Evolutionary conservation across 2,113 vertebrate species (phyloP).

Genomic region (Philantomba maxwellii): DNA sequence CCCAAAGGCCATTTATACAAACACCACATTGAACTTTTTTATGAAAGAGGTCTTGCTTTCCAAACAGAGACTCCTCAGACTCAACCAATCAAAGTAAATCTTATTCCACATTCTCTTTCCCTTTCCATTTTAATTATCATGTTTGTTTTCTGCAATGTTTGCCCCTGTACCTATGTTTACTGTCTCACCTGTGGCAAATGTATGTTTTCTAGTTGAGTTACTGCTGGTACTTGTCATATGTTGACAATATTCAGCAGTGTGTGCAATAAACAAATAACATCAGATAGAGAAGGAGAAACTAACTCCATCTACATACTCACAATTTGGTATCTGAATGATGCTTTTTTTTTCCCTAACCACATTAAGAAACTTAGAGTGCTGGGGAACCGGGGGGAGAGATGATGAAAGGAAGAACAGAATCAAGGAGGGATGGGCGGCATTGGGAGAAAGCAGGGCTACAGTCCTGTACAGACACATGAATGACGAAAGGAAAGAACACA

Average conservation of each 20-base stretch:
- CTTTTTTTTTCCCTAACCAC: background rate
- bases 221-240: constrained; percentile 35
- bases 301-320: background rate
- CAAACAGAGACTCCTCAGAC: background rate
- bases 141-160: constrained; percentile 41
- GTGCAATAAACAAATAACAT: constrained; percentile 22
- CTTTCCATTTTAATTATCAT: background rate
- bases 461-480: background rate
- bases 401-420: background rate
- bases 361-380: background rate
- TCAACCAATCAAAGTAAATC: background rate
- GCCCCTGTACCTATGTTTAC: constrained; percentile 48
- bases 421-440: background rate
- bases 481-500: constrained; percentile 56
- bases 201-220: constrained; percentile 48
- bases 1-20: background rate
- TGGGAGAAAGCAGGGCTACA: constrained; percentile 9
- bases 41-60: background rate
- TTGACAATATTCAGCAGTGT: constrained; percentile 55
- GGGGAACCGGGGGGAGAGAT: background rate
- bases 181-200: constrained; percentile 66
- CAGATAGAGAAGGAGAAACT: background rate
- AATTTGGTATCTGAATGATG: constrained; percentile 18
- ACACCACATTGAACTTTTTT: background rate
- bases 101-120: background rate